These are phyloP conservation scores for Pseudomyrmex cubaensis DNA, from an alignment of 1,140 invertebrate species.

Conservation along the genomic window DNA sequence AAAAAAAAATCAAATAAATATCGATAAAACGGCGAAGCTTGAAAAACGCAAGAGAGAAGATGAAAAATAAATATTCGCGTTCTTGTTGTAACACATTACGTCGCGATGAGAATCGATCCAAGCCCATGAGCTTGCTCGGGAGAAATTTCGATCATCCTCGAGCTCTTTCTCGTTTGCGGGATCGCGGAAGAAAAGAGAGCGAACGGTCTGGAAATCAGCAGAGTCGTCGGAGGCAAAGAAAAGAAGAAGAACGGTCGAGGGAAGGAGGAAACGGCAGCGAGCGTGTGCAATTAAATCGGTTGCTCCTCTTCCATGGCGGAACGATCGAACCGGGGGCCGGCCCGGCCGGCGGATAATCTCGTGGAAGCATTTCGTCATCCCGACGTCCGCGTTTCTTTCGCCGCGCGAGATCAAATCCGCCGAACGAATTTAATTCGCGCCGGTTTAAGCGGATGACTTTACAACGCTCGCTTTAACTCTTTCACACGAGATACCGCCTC, in stretches of 20 bases:
- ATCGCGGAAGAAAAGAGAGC: neutral
- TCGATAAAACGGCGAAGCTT: neutral
- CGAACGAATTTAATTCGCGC: conserved; percentile 64
- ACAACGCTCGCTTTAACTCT: conserved; percentile 51
- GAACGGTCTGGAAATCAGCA: conserved; percentile 36
- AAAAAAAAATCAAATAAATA: neutral
- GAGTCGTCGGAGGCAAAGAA: neutral
- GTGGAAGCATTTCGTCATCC: conserved; percentile 56
- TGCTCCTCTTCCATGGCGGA: conserved; percentile 22
- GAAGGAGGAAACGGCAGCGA: conserved; percentile 21
- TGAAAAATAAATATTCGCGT: conserved; percentile 40
- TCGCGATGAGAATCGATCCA: conserved; percentile 11
- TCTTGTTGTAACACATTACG: neutral
- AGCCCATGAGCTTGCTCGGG: neutral
- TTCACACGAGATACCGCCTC: conserved; percentile 14
- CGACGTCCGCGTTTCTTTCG: conserved; percentile 24
- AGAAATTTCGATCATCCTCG: neutral
- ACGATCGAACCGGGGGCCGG: conserved; percentile 54
- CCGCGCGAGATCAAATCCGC: conserved; percentile 60
- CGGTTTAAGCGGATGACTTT: conserved; percentile 56
- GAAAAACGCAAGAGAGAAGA: neutral
- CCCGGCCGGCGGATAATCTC: conserved; percentile 47
- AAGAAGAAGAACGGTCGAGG: no score
- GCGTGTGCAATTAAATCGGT: conserved; percentile 59
- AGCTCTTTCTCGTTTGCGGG: neutral